A percentile compares a stretch with the other conserved stretches of the same genome.
Evolutionary conservation across 2,113 vertebrate genomes (phyloP).

Genomic region (Nicator chloris): DNA sequence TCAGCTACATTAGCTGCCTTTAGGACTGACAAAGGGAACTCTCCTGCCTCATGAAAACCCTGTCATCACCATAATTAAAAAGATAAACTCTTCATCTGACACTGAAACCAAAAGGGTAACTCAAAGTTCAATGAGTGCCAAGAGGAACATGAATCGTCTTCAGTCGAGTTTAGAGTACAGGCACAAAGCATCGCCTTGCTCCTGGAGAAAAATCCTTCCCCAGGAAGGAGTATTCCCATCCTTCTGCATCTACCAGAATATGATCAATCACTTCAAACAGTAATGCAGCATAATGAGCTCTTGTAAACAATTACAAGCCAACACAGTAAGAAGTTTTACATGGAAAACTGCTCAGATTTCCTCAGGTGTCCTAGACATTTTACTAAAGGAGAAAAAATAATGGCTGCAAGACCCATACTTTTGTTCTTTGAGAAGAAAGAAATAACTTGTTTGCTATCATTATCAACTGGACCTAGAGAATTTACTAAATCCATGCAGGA

Average conservation of each 20-base stretch:
- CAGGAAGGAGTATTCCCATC: background rate
- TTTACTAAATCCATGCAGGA: background rate
- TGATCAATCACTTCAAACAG: background rate
- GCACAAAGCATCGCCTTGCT: background rate
- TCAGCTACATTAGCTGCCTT: background rate
- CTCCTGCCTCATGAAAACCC: background rate
- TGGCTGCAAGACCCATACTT: background rate
- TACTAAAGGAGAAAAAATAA: background rate
- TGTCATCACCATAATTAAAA: background rate
- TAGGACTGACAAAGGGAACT: background rate
- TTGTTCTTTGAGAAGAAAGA: background rate
- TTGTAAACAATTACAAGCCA: background rate
- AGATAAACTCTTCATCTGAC: background rate
- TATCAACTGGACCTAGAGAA: background rate
- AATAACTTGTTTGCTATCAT: background rate
- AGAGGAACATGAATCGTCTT: background rate
- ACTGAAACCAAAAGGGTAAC: background rate
- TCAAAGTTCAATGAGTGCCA: background rate
- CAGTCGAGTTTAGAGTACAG: background rate
- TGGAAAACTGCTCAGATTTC: background rate
- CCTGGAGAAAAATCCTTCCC: background rate
- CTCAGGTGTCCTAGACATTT: background rate
- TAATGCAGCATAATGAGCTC: background rate
- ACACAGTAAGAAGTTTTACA: background rate
- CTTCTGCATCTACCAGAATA: background rate